Conservation (phyloP, 2,797 vertebrate genomes). For the Myioborus miniatus region DNA sequence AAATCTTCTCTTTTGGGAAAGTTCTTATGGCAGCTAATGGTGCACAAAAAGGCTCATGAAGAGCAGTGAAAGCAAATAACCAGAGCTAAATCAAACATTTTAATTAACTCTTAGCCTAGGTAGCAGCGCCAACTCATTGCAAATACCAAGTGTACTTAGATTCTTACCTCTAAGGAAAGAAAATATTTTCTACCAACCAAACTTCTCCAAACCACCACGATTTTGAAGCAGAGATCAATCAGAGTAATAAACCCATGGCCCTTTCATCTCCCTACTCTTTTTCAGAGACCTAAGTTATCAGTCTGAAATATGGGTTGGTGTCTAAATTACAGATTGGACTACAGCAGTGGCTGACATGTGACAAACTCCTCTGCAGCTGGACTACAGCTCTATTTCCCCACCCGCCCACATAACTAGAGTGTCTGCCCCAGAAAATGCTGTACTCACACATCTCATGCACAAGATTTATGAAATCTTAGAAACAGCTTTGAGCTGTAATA, state of each 20-base stretch:
- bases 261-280: not conserved
- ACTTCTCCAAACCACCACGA: not conserved
- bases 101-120: not conserved
- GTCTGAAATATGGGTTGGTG: not conserved
- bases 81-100: not conserved
- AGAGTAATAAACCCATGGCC: not conserved
- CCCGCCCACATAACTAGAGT: not conserved
- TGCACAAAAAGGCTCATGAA: not conserved
- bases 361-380: not conserved
- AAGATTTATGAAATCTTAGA: not conserved
- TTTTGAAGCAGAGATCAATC: not conserved
- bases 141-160: not conserved
- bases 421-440: fast-evolving
- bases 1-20: not conserved
- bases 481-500: not conserved
- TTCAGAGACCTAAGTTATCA: not conserved
- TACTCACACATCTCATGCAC: not conserved
- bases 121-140: not conserved
- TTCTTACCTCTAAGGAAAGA: not conserved
- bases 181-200: not conserved
- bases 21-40: not conserved
- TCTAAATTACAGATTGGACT: not conserved
- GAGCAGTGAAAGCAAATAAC: not conserved
- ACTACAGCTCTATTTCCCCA: not conserved
- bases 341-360: not conserved